Conservation (phyloP, 2,888 invertebrate species). For the Anthrax anthrax region DNA sequence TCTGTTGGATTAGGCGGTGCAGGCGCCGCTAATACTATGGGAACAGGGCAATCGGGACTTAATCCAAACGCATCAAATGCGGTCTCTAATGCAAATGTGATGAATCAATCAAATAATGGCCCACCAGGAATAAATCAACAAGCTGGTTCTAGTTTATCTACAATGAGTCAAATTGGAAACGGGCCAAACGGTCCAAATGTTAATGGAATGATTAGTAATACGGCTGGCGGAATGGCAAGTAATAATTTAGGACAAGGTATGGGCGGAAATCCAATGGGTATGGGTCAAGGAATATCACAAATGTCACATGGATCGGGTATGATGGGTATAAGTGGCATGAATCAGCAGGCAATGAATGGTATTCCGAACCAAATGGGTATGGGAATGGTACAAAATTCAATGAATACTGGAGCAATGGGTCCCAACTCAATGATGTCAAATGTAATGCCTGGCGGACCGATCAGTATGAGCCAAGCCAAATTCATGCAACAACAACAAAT, state of each 20-base stretch:
- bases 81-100: slow-evolving; percentile 10
- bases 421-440: slow-evolving; percentile 16
- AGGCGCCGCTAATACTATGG: slow-evolving; percentile 15
- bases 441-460: slow-evolving; percentile 17
- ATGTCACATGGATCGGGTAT: slow-evolving; percentile 15
- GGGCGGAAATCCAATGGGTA: slow-evolving; percentile 21
- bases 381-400: slow-evolving; percentile 18
- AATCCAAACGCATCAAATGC: slow-evolving; percentile 15
- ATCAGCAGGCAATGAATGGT: slow-evolving; percentile 11
- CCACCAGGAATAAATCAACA: slow-evolving; percentile 7
- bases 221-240: slow-evolving; percentile 1
- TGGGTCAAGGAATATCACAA: slow-evolving; percentile 18
- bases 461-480: slow-evolving; percentile 43
- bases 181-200: slow-evolving; percentile 7
- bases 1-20: slow-evolving; percentile 20
- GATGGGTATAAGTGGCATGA: slow-evolving; percentile 12
- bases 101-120: slow-evolving; percentile 10
- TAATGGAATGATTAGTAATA: slow-evolving; percentile 2
- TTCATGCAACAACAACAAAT: slow-evolving; percentile 54
- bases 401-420: slow-evolving; percentile 20
- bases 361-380: slow-evolving; percentile 15
- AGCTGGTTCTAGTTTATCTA: slow-evolving; percentile 4
- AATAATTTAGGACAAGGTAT: slow-evolving; percentile 13
- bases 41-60: slow-evolving; percentile 14
- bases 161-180: slow-evolving; percentile 8